Evolutionary conservation across 2,113 vertebrate species (phyloP), one percentile per base, ranked within the genome.

Genomic region (Psittacula cyanocephala): DNA sequence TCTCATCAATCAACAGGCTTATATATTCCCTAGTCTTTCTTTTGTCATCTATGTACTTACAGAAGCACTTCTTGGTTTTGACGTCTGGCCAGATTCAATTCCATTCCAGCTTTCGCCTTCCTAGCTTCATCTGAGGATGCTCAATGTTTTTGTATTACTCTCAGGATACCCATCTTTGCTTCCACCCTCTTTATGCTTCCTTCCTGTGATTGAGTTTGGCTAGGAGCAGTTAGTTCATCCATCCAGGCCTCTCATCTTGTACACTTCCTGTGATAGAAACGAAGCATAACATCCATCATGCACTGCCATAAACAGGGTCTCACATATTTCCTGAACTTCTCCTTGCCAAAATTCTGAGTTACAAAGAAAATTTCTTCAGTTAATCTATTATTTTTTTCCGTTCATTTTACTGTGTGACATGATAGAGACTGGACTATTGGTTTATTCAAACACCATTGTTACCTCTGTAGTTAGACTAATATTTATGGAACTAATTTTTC

Each of bases 401-500:
- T 84, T 87, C 9, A 44, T 90, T 88, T 92, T 83, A 78, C 75
- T 22, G 43, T 0, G 3, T 52, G 16, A 39, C 10, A 60, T 72
- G 81, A 78, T 52, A 31, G 55, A 85, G 20, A 68, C 5, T 4
- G 15, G 15, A 41, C 17, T 57, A n/a, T 9, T 41, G 28, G 6
- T 74, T 85, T 52, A 87, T 79, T 92, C 81, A 88, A 72, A 63
- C 19, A 71, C 7, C 4, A 19, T 49, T 64, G 43, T 11, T 81
- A 53, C 33, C 7, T 68, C 35, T 46, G 27, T 70, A 88, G 89
- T 88, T 76, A 83, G 85, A 87, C 44, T 86, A 94, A 87, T 93
- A 95, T 89, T 83, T 95, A 85, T 69, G 18, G 39, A 85, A 65
- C 53, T 87, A 79, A 87, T 96, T 95, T 93, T 89, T 90, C 85